Evolutionary conservation across 2,113 vertebrate species (phyloP).

Genomic region (Ceyx margarethae): DNA sequence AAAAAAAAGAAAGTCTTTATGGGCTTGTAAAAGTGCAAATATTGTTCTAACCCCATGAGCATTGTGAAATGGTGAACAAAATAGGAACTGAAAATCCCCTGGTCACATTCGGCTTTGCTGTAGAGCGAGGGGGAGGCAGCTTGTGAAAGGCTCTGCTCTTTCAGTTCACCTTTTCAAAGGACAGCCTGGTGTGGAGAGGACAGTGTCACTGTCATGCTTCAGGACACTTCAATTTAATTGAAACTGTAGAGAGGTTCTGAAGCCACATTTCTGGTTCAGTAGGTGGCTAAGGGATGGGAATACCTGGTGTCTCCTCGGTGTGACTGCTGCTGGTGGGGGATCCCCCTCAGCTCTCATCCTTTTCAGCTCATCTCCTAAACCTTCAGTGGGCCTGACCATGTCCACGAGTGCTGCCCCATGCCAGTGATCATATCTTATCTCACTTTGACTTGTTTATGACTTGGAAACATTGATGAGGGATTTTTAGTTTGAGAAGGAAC

Average conservation of each 20-base stretch:
- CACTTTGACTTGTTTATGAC: background rate
- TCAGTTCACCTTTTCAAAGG: conserved; percentile 3
- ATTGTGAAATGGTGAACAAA: conserved; percentile 64
- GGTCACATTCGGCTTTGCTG: background rate
- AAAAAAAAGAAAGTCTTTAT: background rate
- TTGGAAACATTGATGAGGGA: background rate
- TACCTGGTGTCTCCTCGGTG: background rate
- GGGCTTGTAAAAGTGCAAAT: conserved; percentile 50
- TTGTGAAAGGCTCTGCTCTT: conserved; percentile 35
- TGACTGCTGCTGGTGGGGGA: fast-evolving
- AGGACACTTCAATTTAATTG: background rate
- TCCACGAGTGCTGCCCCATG: fast-evolving
- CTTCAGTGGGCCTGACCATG: background rate
- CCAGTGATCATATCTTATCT: background rate
- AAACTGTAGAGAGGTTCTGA: background rate
- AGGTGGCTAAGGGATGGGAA: background rate
- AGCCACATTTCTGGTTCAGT: fast-evolving
- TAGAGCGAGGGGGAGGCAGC: background rate
- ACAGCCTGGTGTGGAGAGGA: background rate
- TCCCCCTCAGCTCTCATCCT: background rate
- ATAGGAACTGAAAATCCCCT: conserved; percentile 60
- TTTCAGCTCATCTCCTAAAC: background rate
- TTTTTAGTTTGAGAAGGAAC: background rate
- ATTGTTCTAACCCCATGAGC: conserved; percentile 12
- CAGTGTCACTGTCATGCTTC: fast-evolving